Percentiles rank a stretch among this genome's conserved stretches.
These are phyloP conservation scores for Helicolenus hilgendorfi DNA, from an alignment of 2,797 vertebrate species.

Conservation along the genomic window DNA sequence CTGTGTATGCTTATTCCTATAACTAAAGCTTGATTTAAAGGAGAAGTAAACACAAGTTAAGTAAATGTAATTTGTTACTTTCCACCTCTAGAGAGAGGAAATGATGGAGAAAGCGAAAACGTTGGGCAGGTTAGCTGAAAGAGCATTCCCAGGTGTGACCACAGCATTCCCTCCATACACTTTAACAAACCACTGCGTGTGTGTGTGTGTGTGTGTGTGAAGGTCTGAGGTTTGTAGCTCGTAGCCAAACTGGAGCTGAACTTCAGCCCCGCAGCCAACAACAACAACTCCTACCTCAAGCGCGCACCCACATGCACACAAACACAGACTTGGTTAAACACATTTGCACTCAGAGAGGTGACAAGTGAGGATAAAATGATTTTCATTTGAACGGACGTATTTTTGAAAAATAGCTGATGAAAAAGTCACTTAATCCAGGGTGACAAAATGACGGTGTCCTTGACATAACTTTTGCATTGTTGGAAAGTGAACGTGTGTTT, in stretches of 20 bases:
- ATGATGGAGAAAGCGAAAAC: conserved; percentile 60
- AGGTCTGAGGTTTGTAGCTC: conserved; percentile 64
- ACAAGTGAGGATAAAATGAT: conserved; percentile 65
- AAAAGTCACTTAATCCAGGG: conserved; percentile 33
- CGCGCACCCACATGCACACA: conserved; percentile 25
- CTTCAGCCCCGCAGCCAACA: conserved; percentile 59
- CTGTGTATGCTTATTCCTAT: background rate
- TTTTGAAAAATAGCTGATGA: conserved; percentile 12
- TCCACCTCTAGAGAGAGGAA: conserved; percentile 55
- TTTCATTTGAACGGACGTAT: conserved; percentile 31
- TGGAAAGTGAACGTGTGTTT: conserved; percentile 6
- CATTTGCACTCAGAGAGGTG: conserved; percentile 63
- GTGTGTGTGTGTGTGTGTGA: conserved; percentile 51
- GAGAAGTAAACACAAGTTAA: conserved; percentile 41
- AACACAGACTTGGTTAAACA: conserved; percentile 52
- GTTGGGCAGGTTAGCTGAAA: conserved; percentile 73
- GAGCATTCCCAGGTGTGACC: conserved; percentile 85
- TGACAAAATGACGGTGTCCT: conserved; percentile 22
- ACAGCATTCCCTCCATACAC: conserved; percentile 81
- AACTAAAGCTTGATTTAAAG: background rate
- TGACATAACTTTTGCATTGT: conserved; percentile 20
- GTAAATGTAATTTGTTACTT: conserved; percentile 59
- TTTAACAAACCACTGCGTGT: conserved; percentile 67
- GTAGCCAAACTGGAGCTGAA: conserved; percentile 77
- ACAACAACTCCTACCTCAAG: conserved; percentile 66